Conservation (phyloP, 2,797 vertebrate species). For the Gallinago solitaria region DNA sequence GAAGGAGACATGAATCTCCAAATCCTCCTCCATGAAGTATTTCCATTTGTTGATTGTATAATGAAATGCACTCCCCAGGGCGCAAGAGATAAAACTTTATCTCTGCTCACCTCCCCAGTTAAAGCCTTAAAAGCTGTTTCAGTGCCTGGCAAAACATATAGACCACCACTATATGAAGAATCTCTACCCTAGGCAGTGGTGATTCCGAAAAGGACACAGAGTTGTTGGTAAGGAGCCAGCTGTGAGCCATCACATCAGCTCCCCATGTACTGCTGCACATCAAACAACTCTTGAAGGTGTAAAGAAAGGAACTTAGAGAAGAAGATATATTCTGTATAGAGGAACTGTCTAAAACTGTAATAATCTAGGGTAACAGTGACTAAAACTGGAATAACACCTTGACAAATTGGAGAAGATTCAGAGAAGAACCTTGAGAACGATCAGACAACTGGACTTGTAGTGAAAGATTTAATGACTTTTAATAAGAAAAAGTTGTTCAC, state of each 20-base stretch:
- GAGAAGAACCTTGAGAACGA: background rate
- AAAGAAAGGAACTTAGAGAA: background rate
- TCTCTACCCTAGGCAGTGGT: background rate
- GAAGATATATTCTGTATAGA: background rate
- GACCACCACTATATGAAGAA: background rate
- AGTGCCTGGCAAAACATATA: background rate
- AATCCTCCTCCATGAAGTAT: background rate
- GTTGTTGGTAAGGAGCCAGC: background rate
- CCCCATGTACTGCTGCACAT: accelerated
- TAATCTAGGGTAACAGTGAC: background rate
- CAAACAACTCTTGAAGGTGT: background rate
- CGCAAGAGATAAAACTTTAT: background rate
- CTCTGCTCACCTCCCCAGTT: background rate
- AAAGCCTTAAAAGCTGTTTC: background rate
- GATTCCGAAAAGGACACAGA: background rate
- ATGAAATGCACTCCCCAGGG: background rate
- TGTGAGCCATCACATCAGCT: background rate
- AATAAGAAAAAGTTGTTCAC: background rate
- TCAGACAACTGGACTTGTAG: background rate
- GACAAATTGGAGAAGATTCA: background rate
- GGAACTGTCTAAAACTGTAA: background rate
- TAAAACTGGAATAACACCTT: background rate
- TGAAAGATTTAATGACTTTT: background rate
- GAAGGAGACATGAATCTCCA: background rate
- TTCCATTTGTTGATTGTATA: background rate